Base-by-base conservation (phyloP, 2,888 invertebrate genomes). In the Mayetiola destructor region DNA sequence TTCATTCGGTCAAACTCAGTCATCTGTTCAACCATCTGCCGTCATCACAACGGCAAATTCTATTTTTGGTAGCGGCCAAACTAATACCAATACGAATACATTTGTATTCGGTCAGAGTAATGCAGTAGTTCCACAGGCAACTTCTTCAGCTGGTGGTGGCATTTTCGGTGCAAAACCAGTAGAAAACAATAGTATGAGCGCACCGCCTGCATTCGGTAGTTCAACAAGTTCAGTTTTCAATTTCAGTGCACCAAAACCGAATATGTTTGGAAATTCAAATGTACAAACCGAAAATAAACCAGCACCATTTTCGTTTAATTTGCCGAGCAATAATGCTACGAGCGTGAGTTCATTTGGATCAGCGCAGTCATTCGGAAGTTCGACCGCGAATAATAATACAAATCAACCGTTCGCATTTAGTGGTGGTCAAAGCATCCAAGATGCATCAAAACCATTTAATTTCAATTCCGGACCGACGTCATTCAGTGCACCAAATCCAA, bases 331-430 rank as follows among this genome's bases (percentile, higher is more conserved):
- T 23, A 3, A 6, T n/a, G 4, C 37, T 37, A 16, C 37, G n/a
- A 37, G n/a, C n/a, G n/a, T 37, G 9, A 5, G 14, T n/a, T 4
- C 8, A 5, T 37, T 37, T 14, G 37, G 37, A 14, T 37, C 37
- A 37, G n/a, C 21, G 8, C 5, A 21, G 12, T 12, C 8, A 36
- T 36, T n/a, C n/a, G n/a, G n/a, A 36, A 36, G 3, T 8, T 12
- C 36, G 39, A 20, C 39, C 20, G 3, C 39, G n/a, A n/a, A n/a
- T n/a, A n/a, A n/a, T n/a, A 39, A 39, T 39, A 14, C 5, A 9
- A 35, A 10, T 5, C n/a, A n/a, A n/a, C 10, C 54, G 18, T 57
- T 57, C 32, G 8, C 42, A 35, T 57, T 60, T n/a, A 40, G 52
- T 16, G 20, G 21, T 32, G 18, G 16, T 3, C 16, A 39, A 1